These are phyloP conservation scores for Camponotus fellah DNA, from an alignment of 2,888 invertebrate genomes.

Conservation along the genomic window DNA sequence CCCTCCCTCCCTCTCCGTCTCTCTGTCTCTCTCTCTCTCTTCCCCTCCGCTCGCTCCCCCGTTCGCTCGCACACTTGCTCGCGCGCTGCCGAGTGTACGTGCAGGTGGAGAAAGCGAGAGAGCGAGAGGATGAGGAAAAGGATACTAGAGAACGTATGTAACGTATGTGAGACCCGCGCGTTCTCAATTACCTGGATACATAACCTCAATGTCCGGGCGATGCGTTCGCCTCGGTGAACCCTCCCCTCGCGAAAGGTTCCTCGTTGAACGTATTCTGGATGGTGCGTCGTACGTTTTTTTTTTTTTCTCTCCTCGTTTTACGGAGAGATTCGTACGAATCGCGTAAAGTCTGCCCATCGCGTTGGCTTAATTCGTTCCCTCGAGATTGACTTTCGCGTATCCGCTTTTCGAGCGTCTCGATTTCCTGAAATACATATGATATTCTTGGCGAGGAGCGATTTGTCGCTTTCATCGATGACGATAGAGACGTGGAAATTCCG, in stretches of 20 bases:
- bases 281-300: neutral
- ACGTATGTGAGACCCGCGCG: slow-evolving; percentile 58
- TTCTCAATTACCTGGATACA: slow-evolving; percentile 69
- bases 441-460: neutral
- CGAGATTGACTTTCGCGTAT: neutral
- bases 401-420: neutral
- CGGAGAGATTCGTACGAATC: neutral
- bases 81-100: neutral
- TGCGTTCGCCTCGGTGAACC: neutral
- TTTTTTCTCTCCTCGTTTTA: neutral
- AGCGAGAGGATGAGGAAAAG: slow-evolving; percentile 7
- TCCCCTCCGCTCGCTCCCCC: neutral
- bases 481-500: neutral
- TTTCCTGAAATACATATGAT: neutral
- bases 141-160: neutral
- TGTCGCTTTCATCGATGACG: neutral
- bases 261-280: neutral
- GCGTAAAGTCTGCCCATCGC: neutral
- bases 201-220: slow-evolving; percentile 70
- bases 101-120: neutral
- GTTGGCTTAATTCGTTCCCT: neutral
- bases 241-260: neutral
- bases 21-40: too few species aligned
- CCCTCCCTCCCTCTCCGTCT: too few species aligned
- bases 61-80: neutral